Conservation (phyloP, 35 echinoderm and acorn worm genomes). For the Lytechinus variegatus region DNA sequence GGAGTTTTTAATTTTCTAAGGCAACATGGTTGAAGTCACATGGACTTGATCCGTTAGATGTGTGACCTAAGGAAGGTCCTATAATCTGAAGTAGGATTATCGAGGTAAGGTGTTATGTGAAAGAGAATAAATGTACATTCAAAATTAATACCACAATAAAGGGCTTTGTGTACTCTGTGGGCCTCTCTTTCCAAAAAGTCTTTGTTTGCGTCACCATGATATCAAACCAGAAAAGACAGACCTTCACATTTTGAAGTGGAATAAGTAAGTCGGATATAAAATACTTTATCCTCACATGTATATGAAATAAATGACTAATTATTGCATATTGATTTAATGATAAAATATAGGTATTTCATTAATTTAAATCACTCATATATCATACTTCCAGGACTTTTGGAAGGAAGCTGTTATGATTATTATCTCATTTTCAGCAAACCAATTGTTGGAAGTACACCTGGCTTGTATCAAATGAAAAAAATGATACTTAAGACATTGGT, state of each 20-base stretch:
- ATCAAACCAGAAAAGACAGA: background rate
- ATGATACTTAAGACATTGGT: background rate
- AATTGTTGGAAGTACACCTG: background rate
- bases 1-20: slow-evolving; percentile 23
- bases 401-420: background rate
- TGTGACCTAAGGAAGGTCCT: background rate
- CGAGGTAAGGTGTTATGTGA: background rate
- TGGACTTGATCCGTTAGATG: slow-evolving; percentile 1
- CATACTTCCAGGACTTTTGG: too few species aligned
- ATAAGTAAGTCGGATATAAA: too few species aligned
- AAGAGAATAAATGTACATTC: background rate
- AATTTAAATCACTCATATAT: too few species aligned
- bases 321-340: background rate
- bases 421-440: background rate
- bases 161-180: background rate
- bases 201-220: background rate
- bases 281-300: too few species aligned
- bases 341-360: background rate
- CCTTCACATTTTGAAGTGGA: too few species aligned
- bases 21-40: slow-evolving; percentile 38
- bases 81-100: background rate
- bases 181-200: background rate
- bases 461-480: background rate
- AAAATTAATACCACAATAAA: background rate
- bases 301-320: too few species aligned